Conservation (phyloP, 2,888 invertebrate species). For the Unio pictorum region DNA sequence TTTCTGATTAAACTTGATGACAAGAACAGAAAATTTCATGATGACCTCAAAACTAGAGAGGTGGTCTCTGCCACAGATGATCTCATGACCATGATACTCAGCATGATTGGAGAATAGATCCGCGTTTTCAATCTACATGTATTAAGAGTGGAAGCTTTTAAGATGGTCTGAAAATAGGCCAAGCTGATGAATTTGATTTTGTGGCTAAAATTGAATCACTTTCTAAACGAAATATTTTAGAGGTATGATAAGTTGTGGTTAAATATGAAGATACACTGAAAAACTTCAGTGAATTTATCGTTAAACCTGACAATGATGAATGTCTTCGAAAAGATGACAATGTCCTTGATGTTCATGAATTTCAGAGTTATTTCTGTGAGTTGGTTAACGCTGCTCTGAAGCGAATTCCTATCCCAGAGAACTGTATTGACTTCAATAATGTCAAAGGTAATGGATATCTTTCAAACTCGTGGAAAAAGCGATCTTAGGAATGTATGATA, state of each 20-base stretch:
- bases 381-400: slow-evolving; percentile 13
- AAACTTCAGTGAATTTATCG: slow-evolving; percentile 16
- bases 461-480: slow-evolving; percentile 13
- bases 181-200: slow-evolving; percentile 24
- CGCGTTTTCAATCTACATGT: slow-evolving; percentile 11
- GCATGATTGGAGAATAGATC: slow-evolving; percentile 12
- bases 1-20: too few relatives aligned
- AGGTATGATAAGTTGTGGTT: slow-evolving; percentile 11
- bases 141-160: slow-evolving; percentile 24
- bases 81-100: slow-evolving; percentile 9
- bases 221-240: slow-evolving; percentile 7
- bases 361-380: slow-evolving; percentile 16
- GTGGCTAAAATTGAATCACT: slow-evolving; percentile 15
- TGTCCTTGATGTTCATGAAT: slow-evolving; percentile 10
- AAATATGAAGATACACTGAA: slow-evolving; percentile 4
- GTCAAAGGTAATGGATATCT: neutral
- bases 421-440: slow-evolving; percentile 5
- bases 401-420: slow-evolving; percentile 12
- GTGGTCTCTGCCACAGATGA: slow-evolving; percentile 11
- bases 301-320: slow-evolving; percentile 8
- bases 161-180: slow-evolving; percentile 19
- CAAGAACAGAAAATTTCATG: too few relatives aligned
- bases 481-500: slow-evolving; percentile 11
- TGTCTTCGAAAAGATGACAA: slow-evolving; percentile 10
- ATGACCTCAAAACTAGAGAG: slow-evolving; percentile 8